These are phyloP conservation scores for Numenius phaeopus DNA, from an alignment of 2,797 vertebrate genomes.

Conservation along the genomic window DNA sequence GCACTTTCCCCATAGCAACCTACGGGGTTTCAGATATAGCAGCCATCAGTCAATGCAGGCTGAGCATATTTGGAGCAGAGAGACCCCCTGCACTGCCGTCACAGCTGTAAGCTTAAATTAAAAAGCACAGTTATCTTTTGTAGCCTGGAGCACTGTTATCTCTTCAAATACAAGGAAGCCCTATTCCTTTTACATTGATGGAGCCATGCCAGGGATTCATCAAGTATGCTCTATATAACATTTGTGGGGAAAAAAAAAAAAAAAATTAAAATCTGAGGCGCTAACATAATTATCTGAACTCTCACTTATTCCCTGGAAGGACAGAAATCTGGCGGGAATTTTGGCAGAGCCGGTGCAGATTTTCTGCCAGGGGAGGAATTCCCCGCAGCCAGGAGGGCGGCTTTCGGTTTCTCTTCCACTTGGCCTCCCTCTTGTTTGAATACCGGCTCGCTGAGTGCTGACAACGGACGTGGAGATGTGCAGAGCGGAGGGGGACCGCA, in stretches of 20 bases:
- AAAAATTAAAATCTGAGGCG: background rate
- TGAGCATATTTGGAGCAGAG: slow-evolving; percentile 14
- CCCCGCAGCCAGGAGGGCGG: background rate
- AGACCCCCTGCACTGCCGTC: slow-evolving; percentile 23
- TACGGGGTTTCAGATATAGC: background rate
- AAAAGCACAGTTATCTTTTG: slow-evolving; percentile 14
- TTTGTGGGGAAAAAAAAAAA: background rate
- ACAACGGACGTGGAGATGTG: background rate
- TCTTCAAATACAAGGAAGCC: background rate
- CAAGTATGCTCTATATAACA: background rate
- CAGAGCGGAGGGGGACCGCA: background rate
- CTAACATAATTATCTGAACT: background rate
- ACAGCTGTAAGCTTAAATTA: slow-evolving; percentile 13
- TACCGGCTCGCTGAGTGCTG: background rate
- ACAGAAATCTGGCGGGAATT: background rate
- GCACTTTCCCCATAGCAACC: background rate
- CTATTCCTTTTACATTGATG: background rate
- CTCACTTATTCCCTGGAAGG: background rate
- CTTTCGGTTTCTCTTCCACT: slow-evolving; percentile 25
- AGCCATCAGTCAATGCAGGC: slow-evolving; percentile 9
- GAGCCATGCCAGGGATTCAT: background rate
- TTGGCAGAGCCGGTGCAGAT: background rate
- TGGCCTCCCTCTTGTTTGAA: slow-evolving; percentile 4
- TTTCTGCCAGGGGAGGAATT: slow-evolving; percentile 17
- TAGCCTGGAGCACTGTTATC: slow-evolving; percentile 13